phyloP scores from a whole-genome alignment of 2,113 vertebrate genomes.

The Halcyon malimbica region DNA sequence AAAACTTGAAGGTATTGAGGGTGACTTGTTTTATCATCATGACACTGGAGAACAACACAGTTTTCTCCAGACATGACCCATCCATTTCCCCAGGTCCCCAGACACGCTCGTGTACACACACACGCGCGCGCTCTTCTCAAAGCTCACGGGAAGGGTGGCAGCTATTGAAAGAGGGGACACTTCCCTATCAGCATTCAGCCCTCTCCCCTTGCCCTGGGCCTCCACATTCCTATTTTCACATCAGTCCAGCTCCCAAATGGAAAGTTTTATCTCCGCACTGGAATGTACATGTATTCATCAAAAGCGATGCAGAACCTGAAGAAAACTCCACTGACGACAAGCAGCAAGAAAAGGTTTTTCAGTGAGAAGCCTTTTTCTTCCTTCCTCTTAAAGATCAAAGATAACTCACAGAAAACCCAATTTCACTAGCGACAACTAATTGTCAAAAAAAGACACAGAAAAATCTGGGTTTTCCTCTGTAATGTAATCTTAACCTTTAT shows the following conservation, averaged over 20 bases:
- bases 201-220: constrained; percentile 67
- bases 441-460: background rate
- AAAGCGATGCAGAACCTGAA: constrained; percentile 30
- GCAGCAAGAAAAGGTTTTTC: background rate
- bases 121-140: background rate
- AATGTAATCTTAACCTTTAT: background rate
- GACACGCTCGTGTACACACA: background rate
- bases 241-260: constrained; percentile 74
- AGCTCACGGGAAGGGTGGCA: background rate
- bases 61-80: background rate
- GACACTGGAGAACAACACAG: background rate
- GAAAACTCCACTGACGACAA: background rate
- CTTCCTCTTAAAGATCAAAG: background rate
- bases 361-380: background rate
- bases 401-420: background rate
- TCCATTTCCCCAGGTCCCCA: constrained; percentile 14
- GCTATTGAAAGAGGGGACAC: constrained; percentile 24
- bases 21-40: background rate
- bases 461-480: background rate
- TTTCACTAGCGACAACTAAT: background rate
- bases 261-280: constrained; percentile 75
- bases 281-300: constrained; percentile 76
- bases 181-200: constrained; percentile 57
- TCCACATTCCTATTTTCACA: constrained; percentile 74
- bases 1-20: background rate